Conservation (phyloP, 2,888 invertebrate genomes). For the Nephrotoma appendiculata region DNA sequence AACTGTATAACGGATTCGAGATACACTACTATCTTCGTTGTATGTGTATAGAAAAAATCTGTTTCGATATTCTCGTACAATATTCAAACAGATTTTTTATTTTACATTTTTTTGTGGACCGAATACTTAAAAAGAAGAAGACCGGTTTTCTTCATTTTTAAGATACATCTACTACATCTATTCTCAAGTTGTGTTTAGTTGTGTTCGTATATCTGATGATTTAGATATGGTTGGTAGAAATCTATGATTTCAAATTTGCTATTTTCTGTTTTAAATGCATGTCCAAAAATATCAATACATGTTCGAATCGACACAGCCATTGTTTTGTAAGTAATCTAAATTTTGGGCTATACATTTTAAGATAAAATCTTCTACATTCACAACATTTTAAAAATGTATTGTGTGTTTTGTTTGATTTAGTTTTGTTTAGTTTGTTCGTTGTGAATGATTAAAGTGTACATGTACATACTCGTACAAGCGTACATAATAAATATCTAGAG, state of each 20-base stretch:
- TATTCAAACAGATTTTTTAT: background rate
- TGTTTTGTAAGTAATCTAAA: background rate
- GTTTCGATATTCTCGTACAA: background rate
- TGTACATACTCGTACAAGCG: background rate
- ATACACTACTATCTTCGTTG: background rate
- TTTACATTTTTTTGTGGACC: background rate
- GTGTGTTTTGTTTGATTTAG: background rate
- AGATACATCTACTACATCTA: background rate
- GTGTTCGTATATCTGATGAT: background rate
- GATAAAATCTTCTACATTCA: background rate
- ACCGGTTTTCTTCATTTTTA: background rate
- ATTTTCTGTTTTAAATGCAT: background rate
- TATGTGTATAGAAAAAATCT: background rate
- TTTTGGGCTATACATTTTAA: background rate
- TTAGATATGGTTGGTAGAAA: background rate
- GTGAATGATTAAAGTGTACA: background rate
- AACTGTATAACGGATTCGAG: background rate
- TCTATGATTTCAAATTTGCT: background rate
- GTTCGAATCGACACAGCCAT: background rate
- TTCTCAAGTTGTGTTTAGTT: background rate
- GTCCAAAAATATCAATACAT: background rate
- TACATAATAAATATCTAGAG: too few relatives aligned
- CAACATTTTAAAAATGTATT: background rate
- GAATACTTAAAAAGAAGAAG: background rate
- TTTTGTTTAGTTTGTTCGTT: background rate